Percentiles rank a stretch among this genome's conserved stretches.
phyloP scores from a whole-genome alignment of 2,888 invertebrate species.

The Bursaphelenchus okinawaensis region DNA sequence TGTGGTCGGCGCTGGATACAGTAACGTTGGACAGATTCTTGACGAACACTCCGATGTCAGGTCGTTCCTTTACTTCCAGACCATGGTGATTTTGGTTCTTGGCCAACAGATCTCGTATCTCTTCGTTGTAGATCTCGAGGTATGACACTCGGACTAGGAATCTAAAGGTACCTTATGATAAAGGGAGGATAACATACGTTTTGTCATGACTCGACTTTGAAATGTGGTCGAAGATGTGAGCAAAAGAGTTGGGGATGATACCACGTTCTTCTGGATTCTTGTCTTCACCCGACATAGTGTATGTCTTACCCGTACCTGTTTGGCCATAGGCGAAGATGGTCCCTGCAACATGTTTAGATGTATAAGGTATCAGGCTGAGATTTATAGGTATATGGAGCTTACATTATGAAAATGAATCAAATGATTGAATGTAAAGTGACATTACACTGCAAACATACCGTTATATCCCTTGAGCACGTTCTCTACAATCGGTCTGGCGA shows the following conservation, averaged over 20 bases:
- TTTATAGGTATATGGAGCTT: no score
- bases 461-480: constrained; percentile 92
- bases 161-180: constrained; percentile 60
- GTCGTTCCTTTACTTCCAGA: constrained; percentile 67
- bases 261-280: constrained; percentile 82
- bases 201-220: constrained; percentile 84
- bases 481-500: constrained; percentile 91
- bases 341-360: no score
- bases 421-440: no score
- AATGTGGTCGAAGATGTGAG: constrained; percentile 95
- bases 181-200: constrained; percentile 66
- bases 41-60: constrained; percentile 94
- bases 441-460: constrained; percentile 67
- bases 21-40: constrained; percentile 93
- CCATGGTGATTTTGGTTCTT: constrained; percentile 70
- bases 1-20: constrained; percentile 91
- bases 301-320: constrained; percentile 93
- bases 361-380: no score
- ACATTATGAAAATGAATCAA: no score
- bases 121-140: constrained; percentile 97
- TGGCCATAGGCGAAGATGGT: constrained; percentile 68
- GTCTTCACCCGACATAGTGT: constrained; percentile 90
- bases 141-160: constrained; percentile 95
- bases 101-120: constrained; percentile 85
- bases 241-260: constrained; percentile 97